These are phyloP conservation scores for Nephotettix cincticeps DNA, from an alignment of 1,140 invertebrate genomes.

Conservation along the genomic window DNA sequence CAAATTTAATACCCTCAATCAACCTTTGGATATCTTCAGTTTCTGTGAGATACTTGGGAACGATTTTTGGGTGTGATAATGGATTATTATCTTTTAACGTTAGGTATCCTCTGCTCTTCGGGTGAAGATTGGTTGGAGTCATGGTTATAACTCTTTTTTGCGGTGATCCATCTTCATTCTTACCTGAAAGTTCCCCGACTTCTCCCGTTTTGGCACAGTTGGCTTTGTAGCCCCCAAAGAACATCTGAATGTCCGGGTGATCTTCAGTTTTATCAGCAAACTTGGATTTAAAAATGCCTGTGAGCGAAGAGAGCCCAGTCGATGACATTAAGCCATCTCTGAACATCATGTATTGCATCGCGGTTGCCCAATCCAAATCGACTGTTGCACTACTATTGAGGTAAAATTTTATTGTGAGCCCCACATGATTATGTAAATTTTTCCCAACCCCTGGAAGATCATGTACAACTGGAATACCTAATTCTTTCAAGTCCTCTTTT, in stretches of 20 bases:
- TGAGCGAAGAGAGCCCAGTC: neutral
- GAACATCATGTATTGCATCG: conserved; percentile 57
- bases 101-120: conserved; percentile 48
- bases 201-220: conserved; percentile 69
- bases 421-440: conserved; percentile 77
- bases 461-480: conserved; percentile 56
- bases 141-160: conserved; percentile 68
- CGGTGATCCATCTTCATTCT: conserved; percentile 63
- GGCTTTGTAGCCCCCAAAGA: conserved; percentile 43
- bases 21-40: conserved; percentile 47
- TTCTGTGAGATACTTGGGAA: conserved; percentile 50
- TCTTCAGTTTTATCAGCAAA: conserved; percentile 75
- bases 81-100: conserved; percentile 49
- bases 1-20: conserved; percentile 45
- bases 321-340: conserved; percentile 23
- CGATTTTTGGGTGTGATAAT: conserved; percentile 51
- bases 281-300: neutral
- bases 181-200: conserved; percentile 71
- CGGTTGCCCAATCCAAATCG: conserved; percentile 73
- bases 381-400: conserved; percentile 63
- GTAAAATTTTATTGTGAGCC: conserved; percentile 47
- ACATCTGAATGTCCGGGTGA: conserved; percentile 66
- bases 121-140: conserved; percentile 67
- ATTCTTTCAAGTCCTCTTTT: conserved; percentile 41
- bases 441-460: conserved; percentile 75